Evolutionary conservation across 2,113 vertebrate genomes (phyloP), one percentile per base, ranked within the genome.

Genomic region (Boleophthalmus pectinirostris): DNA sequence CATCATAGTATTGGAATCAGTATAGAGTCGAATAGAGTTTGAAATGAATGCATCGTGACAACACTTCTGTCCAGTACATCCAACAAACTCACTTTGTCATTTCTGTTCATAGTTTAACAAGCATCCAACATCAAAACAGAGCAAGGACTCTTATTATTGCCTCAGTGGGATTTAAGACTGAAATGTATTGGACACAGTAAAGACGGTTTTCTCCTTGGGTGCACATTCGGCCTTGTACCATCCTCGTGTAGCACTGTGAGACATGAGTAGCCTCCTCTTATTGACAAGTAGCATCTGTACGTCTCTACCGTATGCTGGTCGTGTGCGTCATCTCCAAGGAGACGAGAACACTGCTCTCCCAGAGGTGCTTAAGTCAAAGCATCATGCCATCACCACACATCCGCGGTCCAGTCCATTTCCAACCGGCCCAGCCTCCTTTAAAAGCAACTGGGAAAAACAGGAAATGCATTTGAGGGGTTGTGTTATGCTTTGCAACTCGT

Each of bases 331-430:
- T 74, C 80, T 57, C 78, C 71, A 67, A 79, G 75, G 77, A 82
- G 82, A 84, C 58, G 16, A 64, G 15, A 35, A 77, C 16, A 58
- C 53, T 12, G 69, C 70, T 79, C 64, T 75, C 80, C 69, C 86
- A 66, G 71, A 83, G 71, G 82, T 85, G 74, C 76, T 87, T 82
- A 83, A 74, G 71, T 49, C 47, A 0, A 29, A 71, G 69, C 68
- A 76, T 81, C 79, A 68, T 58, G 81, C 82, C 82, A 78, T 85
- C 84, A 76, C 80, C 58, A 73, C 73, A 75, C 77, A 86, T 66
- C 72, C 10, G 21, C n/a, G 23, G 18, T 23, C n/a, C 53, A 11
- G 53, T 23, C 53, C n/a, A 23, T 43, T 43, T 10, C 7, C 8
- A 43, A 43, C 10, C 4, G 15, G 47, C 47, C 5, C 47, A 49